Evolutionary conservation across 2,797 vertebrate genomes (phyloP).

Genomic region (Platalea minor): DNA sequence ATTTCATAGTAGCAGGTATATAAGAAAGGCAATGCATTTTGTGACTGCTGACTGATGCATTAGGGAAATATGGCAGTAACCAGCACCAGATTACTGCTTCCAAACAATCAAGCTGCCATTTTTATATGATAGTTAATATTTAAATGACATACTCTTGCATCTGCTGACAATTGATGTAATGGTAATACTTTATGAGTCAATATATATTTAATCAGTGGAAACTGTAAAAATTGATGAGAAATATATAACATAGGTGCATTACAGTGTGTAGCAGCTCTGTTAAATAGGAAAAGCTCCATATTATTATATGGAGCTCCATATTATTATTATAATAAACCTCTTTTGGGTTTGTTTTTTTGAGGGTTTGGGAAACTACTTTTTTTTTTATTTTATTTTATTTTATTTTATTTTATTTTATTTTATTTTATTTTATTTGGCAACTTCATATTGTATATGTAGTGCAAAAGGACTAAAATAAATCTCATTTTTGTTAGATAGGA

Average conservation of each 20-base stretch:
- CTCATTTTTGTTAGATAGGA: constrained; percentile 44
- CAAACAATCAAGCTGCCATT: constrained; percentile 91
- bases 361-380: not conserved
- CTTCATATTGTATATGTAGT: not conserved
- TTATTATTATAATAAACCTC: not conserved
- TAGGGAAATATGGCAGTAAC: constrained; percentile 72
- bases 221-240: constrained; percentile 91
- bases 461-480: constrained; percentile 39
- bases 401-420: not conserved
- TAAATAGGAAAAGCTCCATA: constrained; percentile 45
- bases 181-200: constrained; percentile 90
- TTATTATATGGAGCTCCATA: constrained; percentile 8
- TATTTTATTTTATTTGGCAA: not conserved
- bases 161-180: constrained; percentile 89
- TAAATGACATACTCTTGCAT: constrained; percentile 87
- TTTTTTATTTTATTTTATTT: not conserved
- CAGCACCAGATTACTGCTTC: constrained; percentile 82
- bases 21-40: constrained; percentile 49
- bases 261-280: constrained; percentile 46
- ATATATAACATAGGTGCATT: constrained; percentile 72
- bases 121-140: constrained; percentile 95
- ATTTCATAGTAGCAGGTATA: constrained; percentile 8
- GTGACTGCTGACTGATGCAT: constrained; percentile 63
- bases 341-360: not conserved
- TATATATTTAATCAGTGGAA: constrained; percentile 90